These are phyloP conservation scores for Athalia cordata DNA, from an alignment of 2,888 invertebrate species.

Conservation along the genomic window DNA sequence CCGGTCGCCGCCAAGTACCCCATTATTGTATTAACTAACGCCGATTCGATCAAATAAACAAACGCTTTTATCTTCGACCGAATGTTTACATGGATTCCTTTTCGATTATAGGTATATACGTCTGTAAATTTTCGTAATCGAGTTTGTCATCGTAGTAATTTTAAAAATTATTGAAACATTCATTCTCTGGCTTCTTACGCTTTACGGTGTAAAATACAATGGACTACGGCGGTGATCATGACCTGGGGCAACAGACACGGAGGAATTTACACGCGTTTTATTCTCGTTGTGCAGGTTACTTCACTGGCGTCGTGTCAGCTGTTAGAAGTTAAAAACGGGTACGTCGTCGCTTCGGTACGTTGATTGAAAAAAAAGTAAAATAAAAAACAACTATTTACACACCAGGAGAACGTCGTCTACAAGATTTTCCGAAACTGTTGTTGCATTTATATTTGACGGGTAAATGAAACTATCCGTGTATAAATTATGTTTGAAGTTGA, in stretches of 20 bases:
- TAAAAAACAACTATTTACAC: not conserved
- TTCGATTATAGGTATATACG: too few relatives aligned
- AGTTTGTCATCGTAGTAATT: too few relatives aligned
- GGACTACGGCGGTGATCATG: constrained; percentile 29
- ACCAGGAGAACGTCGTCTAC: not conserved
- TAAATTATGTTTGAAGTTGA: not conserved
- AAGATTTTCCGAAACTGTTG: not conserved
- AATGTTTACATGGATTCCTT: too few relatives aligned
- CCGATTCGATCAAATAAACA: too few relatives aligned
- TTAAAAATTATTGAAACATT: too few relatives aligned
- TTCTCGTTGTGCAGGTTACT: constrained; percentile 15
- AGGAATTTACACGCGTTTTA: constrained; percentile 36
- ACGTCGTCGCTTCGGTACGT: not conserved
- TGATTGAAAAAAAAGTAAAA: not conserved
- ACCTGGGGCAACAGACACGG: constrained; percentile 36
- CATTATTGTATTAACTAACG: too few relatives aligned
- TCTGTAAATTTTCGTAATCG: too few relatives aligned
- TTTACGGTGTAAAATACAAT: constrained; percentile 18
- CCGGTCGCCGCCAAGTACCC: too few relatives aligned
- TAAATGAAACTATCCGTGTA: too few relatives aligned
- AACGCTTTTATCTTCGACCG: too few relatives aligned
- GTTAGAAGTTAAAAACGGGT: constrained; percentile 20
- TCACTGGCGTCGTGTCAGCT: constrained; percentile 16
- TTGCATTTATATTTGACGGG: not conserved
- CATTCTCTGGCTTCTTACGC: too few relatives aligned